phyloP scores from a whole-genome alignment of 2,888 invertebrate genomes.

The Apotomis betuletana region DNA sequence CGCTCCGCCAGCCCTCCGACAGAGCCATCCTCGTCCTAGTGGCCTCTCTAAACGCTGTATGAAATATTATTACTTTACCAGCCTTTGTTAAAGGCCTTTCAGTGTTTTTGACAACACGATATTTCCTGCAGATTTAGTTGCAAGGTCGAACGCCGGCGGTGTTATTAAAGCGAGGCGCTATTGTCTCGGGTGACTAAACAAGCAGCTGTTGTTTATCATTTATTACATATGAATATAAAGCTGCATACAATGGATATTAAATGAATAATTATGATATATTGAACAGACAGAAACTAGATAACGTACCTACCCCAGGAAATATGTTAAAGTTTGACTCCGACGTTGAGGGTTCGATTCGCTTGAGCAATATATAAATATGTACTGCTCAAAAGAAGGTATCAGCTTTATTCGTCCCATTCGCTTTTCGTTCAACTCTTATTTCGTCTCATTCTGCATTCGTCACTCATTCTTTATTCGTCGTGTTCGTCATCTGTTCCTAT shows the following conservation, averaged over 20 bases:
- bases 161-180: not conserved
- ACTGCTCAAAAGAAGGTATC: no score
- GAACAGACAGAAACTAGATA: no score
- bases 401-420: no score
- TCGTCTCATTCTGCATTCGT: no score
- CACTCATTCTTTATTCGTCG: no score
- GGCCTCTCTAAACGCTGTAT: constrained; percentile 54
- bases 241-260: not conserved
- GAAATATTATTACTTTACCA: constrained; percentile 47
- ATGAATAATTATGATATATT: not conserved
- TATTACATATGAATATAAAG: no score
- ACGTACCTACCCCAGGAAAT: no score
- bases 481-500: no score
- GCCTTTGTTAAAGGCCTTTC: constrained; percentile 43
- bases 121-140: constrained; percentile 12
- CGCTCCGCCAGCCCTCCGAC: constrained; percentile 62
- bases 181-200: not conserved
- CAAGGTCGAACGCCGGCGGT: constrained; percentile 13
- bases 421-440: no score
- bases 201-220: not conserved
- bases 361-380: no score
- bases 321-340: no score
- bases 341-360: no score
- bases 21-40: constrained; percentile 58
- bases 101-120: constrained; percentile 26